Base-by-base conservation (phyloP, 2,888 invertebrate genomes). In the Pegoplata infirma region DNA sequence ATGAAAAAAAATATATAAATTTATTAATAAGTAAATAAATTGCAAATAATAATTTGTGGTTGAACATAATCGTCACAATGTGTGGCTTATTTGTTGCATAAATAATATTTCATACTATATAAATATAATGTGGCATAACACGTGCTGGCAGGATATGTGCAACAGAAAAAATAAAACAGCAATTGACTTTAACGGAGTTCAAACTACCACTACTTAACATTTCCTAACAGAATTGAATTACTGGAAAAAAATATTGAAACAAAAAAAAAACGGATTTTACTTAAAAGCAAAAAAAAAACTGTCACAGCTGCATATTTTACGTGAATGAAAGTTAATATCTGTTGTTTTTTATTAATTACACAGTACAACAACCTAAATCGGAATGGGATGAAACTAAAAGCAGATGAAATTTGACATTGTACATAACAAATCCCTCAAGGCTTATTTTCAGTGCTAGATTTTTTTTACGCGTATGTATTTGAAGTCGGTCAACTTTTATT, bases 1-100 rank as follows among this genome's bases (percentile, higher is more conserved):
- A 4, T 5, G n/a, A 40, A 40, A n/a, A 36, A 36, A 40, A 40
- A n/a, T n/a, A n/a, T n/a, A 40, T n/a, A 40, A n/a, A n/a, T 40
- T n/a, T 49, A 53, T 56, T 66, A 64, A 71, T 71, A 71, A 76
- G 71, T 76, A 71, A 64, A 76, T 76, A 71, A 76, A 76, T 76
- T 61, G 64, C 51, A 66, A 71, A 71, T 66, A 68, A 73, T 67
- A 75, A 75, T 79, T 75, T 75, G 74, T 75, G 79, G 79, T 71
- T 79, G 36, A 66, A 75, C 74, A 79, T 79, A 79, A 79, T 79
- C 74, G 74, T 79, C 79, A 67, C 74, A 75, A 63, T 75, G 67
- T 79, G 79, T 51, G 79, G 79, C 51, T 71, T 74, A 53, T 64
- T 74, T 68, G 47, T 68, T 72, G 59, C 64, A 69, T 74, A 78